phyloP scores from a whole-genome alignment of 2,888 invertebrate genomes.

The Campoplex capitator region DNA sequence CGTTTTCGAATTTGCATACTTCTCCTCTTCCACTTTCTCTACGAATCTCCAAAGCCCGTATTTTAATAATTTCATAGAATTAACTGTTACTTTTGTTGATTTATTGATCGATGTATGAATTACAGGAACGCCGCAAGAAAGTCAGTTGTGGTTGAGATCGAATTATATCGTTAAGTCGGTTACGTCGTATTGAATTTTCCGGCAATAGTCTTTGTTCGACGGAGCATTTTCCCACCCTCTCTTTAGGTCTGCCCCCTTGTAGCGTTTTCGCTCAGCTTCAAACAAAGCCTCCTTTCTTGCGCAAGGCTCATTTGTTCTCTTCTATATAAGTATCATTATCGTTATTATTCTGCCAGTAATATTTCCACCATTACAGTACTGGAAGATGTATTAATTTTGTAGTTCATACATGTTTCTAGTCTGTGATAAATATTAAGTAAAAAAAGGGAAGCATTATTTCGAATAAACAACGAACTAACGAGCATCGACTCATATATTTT shows the following conservation, averaged over 20 bases:
- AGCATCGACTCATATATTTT: background rate
- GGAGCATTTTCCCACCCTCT: background rate
- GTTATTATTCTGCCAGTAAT: background rate
- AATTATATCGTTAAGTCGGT: slow-evolving; percentile 2
- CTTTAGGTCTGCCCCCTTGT: background rate
- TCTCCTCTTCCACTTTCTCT: too few species aligned
- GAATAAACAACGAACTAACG: background rate
- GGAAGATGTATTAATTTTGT: background rate
- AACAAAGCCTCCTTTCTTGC: slow-evolving; percentile 29
- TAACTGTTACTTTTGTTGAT: background rate
- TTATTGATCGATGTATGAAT: background rate
- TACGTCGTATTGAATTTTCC: slow-evolving; percentile 16
- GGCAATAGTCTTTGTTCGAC: slow-evolving; percentile 23
- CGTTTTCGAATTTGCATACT: too few species aligned
- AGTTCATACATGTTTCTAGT: background rate
- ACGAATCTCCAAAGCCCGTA: background rate
- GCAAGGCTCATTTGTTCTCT: slow-evolving; percentile 9
- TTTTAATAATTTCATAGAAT: background rate
- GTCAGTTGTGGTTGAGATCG: background rate
- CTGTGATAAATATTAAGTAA: background rate
- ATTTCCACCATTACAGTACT: background rate
- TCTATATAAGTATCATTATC: background rate
- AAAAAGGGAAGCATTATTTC: background rate
- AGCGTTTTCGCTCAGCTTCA: background rate
- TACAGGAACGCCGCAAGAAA: background rate